phyloP scores from a whole-genome alignment of 2,888 invertebrate genomes.

The Pristionchus maxplancki region DNA sequence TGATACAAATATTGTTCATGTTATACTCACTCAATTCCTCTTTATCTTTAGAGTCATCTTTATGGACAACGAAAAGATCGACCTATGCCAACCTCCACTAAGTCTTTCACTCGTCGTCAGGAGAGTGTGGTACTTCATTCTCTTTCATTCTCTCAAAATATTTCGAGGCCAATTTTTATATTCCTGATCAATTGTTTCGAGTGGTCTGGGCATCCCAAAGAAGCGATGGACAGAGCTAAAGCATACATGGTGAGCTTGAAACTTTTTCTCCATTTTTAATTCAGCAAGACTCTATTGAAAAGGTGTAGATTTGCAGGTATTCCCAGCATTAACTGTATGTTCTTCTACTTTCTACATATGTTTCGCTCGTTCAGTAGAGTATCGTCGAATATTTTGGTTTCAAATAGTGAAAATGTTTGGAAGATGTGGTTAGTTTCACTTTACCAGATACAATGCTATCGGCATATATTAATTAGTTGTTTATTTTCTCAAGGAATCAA shows the following conservation, averaged over 20 bases:
- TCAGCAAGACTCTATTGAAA: too few relatives aligned
- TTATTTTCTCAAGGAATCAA: too few relatives aligned
- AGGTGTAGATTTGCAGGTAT: background rate
- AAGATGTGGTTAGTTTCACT: slow-evolving; percentile 7
- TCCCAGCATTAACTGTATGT: background rate
- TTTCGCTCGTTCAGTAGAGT: background rate
- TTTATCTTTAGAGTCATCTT: background rate
- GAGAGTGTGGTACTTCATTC: background rate
- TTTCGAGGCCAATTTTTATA: background rate
- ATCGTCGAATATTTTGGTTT: slow-evolving; percentile 12
- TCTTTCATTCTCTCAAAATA: background rate
- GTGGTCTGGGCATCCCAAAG: background rate
- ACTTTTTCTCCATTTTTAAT: too few relatives aligned
- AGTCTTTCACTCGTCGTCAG: background rate
- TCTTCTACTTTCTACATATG: slow-evolving; percentile 26
- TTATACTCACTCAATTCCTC: too few relatives aligned
- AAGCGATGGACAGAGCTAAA: slow-evolving; percentile 11
- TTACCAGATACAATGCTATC: too few relatives aligned
- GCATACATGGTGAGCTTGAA: background rate
- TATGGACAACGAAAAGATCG: background rate
- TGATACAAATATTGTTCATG: too few relatives aligned
- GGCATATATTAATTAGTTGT: too few relatives aligned
- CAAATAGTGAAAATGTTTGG: background rate
- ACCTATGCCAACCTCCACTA: background rate
- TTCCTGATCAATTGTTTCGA: background rate